Evolutionary conservation across 92 coral and sea anemone species (phyloP), one percentile per base, ranked within the genome.

Genomic region (Porites lobata): DNA sequence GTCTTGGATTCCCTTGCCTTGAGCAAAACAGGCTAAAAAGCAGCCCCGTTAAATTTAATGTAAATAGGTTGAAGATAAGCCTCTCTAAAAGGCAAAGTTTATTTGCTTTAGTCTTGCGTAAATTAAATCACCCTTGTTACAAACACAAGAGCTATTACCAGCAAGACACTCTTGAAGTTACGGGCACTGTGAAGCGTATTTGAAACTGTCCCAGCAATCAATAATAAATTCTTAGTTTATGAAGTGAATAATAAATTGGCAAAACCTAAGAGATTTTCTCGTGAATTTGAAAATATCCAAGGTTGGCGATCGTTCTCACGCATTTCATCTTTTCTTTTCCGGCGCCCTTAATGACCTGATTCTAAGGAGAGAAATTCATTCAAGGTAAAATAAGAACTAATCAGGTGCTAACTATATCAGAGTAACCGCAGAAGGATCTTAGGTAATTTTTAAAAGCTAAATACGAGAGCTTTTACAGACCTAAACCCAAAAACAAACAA

Each of bases 151-250:
- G 47, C 47, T 38, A 38, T 38, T 38, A 82, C 86, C 86, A 18
- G 86, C 67, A 70, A 82, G 59, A 21, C 9, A 14, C 57, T 70
- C 78, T 57, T 57, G 58, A 38, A 17, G 24, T 53, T 53, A 43
- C 29, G 54, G 63, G 58, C 19, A 32, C 75, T 57, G 65, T 61
- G 77, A 43, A 69, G 54, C 4, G 38, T 20, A 70, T 43, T 82
- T 38, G 78, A 82, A 69, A 58, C 19, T 69, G 57, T 29, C 64
- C 43, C 17, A 12, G 86, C 71, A 19, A 82, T 71, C 1, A 82
- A 82, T 82, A 22, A 82, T 81, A 47, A 12, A 78, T 78, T 21
- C 47, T 8, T 78, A 14, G 57, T 32, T 15, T 15, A 61, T 20
- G 57, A 63, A 78, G 71, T 19, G 59, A 50, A 14, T n/a, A 63